Percentiles rank a stretch among this genome's conserved stretches.
Evolutionary conservation across 2,888 invertebrate species (phyloP).

Genomic region (Morpho deidamia): DNA sequence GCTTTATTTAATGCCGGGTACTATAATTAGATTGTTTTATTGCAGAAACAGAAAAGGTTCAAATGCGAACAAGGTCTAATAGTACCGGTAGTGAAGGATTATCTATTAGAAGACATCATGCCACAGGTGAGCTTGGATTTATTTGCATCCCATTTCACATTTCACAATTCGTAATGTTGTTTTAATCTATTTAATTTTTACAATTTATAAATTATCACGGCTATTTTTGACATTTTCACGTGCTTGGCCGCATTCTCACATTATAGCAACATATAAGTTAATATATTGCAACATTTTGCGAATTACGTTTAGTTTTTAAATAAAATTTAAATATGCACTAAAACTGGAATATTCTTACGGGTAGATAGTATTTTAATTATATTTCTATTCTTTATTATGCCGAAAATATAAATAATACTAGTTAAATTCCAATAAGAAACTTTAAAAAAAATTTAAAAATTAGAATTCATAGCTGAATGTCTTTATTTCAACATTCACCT

Average conservation of each 20-base stretch:
- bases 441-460: too few species aligned
- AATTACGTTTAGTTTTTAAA: not conserved
- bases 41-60: slow-evolving; percentile 74
- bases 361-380: slow-evolving; percentile 22
- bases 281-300: not conserved
- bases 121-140: slow-evolving; percentile 56
- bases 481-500: too few species aligned
- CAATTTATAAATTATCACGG: not conserved
- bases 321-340: slow-evolving; percentile 8
- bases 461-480: too few species aligned
- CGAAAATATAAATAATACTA: too few species aligned
- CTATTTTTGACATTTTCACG: slow-evolving; percentile 10
- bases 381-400: too few species aligned
- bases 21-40: slow-evolving; percentile 34
- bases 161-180: too few species aligned
- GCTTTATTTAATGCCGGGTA: too few species aligned
- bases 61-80: slow-evolving; percentile 76
- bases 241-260: slow-evolving; percentile 31
- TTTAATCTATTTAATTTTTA: not conserved
- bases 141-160: not conserved
- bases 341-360: slow-evolving; percentile 10
- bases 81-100: slow-evolving; percentile 78
- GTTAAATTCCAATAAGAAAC: too few species aligned
- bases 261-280: not conserved
- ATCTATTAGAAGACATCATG: slow-evolving; percentile 78